A percentile compares a stretch with the other conserved stretches of the same genome.
Evolutionary conservation across 2,888 invertebrate species (phyloP).

Genomic region (Chaetoderma sp.): DNA sequence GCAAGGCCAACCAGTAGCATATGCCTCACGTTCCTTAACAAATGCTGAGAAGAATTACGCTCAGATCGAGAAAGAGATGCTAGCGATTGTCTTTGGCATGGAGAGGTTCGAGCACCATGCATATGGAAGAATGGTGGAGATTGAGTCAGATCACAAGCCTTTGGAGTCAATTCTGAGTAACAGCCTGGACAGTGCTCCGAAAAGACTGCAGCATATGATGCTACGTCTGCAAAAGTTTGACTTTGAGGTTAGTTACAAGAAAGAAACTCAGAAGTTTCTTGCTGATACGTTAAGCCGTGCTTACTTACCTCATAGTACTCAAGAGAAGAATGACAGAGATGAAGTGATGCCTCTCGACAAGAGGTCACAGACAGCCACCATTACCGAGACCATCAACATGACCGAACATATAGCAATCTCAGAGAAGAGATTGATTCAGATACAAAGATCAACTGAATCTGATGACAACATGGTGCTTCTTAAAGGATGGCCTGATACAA

Average conservation of each 20-base stretch:
- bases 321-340: not conserved
- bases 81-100: conserved; percentile 30
- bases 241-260: conserved; percentile 4
- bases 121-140: conserved; percentile 27
- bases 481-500: conserved; percentile 20
- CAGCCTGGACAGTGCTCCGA: conserved; percentile 13
- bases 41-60: conserved; percentile 32
- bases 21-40: conserved; percentile 35
- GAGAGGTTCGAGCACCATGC: conserved; percentile 31
- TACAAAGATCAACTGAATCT: not conserved
- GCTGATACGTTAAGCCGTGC: conserved; percentile 21
- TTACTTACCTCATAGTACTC: not conserved
- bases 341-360: not conserved
- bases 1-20: conserved; percentile 36
- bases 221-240: conserved; percentile 26
- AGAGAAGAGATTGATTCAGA: not conserved
- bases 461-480: conserved; percentile 17
- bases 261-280: not conserved
- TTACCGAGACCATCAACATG: conserved; percentile 12
- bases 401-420: not conserved
- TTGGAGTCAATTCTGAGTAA: conserved; percentile 24
- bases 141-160: conserved; percentile 37
- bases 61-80: conserved; percentile 36
- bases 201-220: conserved; percentile 18
- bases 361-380: not conserved